Percentiles rank a stretch among this genome's conserved stretches.
These are phyloP conservation scores for Lordiphosa fenestrarum DNA, from an alignment of 2,888 invertebrate genomes.

Conservation along the genomic window DNA sequence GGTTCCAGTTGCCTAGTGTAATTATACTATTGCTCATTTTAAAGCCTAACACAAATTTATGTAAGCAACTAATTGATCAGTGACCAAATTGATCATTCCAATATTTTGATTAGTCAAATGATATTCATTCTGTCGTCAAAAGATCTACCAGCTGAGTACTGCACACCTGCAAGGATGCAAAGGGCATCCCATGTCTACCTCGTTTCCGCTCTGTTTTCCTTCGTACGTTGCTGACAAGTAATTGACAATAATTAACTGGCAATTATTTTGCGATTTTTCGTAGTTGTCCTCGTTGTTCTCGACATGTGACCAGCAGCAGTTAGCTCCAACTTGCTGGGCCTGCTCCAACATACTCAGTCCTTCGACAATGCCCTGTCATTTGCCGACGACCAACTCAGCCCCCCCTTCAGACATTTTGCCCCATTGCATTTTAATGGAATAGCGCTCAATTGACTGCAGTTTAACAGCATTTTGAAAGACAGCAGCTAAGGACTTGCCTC, in stretches of 20 bases:
- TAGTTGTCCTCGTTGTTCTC: conserved; percentile 16
- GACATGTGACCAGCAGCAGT: conserved; percentile 6
- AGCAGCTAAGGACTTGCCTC: conserved; percentile 25
- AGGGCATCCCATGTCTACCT: conserved; percentile 2
- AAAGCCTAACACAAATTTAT: too few species aligned
- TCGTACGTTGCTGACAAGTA: conserved; percentile 47
- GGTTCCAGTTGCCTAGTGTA: too few species aligned
- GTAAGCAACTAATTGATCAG: too few species aligned
- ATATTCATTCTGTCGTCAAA: too few species aligned
- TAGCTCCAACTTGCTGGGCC: conserved; percentile 16
- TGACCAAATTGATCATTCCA: too few species aligned
- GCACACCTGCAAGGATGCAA: neutral
- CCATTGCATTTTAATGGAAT: conserved; percentile 64
- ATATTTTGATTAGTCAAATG: too few species aligned
- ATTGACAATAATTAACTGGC: conserved; percentile 77
- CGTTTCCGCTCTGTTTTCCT: conserved; percentile 5
- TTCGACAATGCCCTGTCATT: conserved; percentile 45
- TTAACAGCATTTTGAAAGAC: conserved; percentile 51
- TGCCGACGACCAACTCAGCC: neutral
- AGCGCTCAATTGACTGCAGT: conserved; percentile 55
- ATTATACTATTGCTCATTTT: too few species aligned
- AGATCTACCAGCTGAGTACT: too few species aligned
- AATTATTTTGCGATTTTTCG: conserved; percentile 74
- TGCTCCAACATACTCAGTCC: conserved; percentile 15
- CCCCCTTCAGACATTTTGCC: conserved; percentile 6